Percentiles rank a stretch among this genome's conserved stretches.
phyloP scores from a whole-genome alignment of 2,888 invertebrate species.

The Anorthoa munda region DNA sequence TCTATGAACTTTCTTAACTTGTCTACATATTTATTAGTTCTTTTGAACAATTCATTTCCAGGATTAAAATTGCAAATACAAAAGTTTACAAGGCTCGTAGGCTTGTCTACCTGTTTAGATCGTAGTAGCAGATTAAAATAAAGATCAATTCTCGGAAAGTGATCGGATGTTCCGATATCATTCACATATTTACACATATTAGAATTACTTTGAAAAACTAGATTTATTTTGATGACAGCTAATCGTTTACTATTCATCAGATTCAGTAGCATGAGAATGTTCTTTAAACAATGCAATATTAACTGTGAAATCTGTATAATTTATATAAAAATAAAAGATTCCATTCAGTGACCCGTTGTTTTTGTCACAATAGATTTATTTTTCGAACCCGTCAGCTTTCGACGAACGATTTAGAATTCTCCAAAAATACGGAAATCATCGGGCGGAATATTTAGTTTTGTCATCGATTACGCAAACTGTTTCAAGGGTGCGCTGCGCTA shows the following conservation, averaged over 20 bases:
- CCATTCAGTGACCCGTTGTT: constrained; percentile 64
- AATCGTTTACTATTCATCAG: constrained; percentile 62
- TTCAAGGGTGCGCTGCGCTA: constrained; percentile 89
- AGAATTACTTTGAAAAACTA: constrained; percentile 69
- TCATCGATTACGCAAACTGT: constrained; percentile 91
- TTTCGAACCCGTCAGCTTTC: constrained; percentile 65
- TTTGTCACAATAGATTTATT: constrained; percentile 63
- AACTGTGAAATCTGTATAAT: constrained; percentile 47
- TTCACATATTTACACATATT: constrained; percentile 72
- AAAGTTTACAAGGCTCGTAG: constrained; percentile 27
- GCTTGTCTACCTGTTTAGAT: constrained; percentile 66
- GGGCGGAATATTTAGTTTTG: constrained; percentile 91
- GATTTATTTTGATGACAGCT: constrained; percentile 70
- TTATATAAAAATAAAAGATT: constrained; percentile 49
- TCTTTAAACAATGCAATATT: constrained; percentile 62
- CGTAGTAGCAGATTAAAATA: constrained; percentile 62
- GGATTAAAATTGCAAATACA: constrained; percentile 50
- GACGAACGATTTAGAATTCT: constrained; percentile 77
- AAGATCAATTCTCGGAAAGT: constrained; percentile 75
- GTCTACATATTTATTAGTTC: not conserved
- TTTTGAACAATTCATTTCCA: not conserved
- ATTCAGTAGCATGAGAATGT: constrained; percentile 55
- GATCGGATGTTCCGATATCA: constrained; percentile 79
- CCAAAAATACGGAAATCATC: constrained; percentile 91
- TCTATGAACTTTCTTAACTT: not conserved